Evolutionary conservation across 1,140 invertebrate genomes (phyloP).

Genomic region (Euglossa dilemma): DNA sequence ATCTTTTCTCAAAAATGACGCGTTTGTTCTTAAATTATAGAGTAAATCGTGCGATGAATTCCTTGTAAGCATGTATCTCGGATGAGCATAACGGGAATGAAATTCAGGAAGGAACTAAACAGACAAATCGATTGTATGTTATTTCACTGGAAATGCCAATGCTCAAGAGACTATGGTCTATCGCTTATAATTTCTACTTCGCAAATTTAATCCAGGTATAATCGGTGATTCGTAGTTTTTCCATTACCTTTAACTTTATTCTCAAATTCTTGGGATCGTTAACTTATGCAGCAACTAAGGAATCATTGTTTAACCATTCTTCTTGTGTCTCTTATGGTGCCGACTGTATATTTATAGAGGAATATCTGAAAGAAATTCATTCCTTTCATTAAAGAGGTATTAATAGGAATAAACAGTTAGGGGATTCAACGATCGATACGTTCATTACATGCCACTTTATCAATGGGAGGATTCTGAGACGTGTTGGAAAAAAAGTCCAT

Average conservation of each 20-base stretch:
- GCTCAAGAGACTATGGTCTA: background rate
- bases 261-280: background rate
- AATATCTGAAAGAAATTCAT: background rate
- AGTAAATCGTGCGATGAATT: background rate
- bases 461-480: slow-evolving; percentile 1
- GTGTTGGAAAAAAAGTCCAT: slow-evolving; percentile 1
- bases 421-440: slow-evolving; percentile 29
- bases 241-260: background rate
- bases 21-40: background rate
- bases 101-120: slow-evolving; percentile 4
- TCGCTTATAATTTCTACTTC: background rate
- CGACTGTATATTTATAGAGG: background rate
- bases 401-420: slow-evolving; percentile 6
- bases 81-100: background rate
- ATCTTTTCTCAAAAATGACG: background rate
- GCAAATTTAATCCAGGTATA: background rate
- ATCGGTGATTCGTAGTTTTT: background rate
- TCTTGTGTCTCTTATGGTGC: background rate
- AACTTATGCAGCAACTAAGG: background rate
- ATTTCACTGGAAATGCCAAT: background rate
- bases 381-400: slow-evolving; percentile 13
- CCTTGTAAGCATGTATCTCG: background rate
- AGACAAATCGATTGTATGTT: background rate
- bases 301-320: too few relatives aligned
- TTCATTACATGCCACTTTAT: slow-evolving; percentile 6